phyloP scores from a whole-genome alignment of 2,113 vertebrate species.

The Cranoglanis bouderius region DNA sequence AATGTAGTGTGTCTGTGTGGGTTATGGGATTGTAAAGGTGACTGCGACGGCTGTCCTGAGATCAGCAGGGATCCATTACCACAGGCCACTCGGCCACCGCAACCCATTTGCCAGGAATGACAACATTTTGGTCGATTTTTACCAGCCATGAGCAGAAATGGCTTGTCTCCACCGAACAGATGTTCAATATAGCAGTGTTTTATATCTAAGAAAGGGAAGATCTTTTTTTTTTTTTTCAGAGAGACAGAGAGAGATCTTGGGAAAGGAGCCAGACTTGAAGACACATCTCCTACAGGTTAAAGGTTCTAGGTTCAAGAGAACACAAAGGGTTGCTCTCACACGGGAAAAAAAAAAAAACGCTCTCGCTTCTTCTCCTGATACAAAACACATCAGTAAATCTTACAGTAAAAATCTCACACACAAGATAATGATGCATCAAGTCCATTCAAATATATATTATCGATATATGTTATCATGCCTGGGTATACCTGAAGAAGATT shows the following conservation, averaged over 20 bases:
- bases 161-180: slow-evolving; percentile 69
- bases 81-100: slow-evolving; percentile 66
- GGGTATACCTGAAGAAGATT: too few relatives aligned
- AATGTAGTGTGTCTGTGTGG: slow-evolving; percentile 73
- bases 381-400: not conserved
- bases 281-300: not conserved
- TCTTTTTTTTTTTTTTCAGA: not conserved
- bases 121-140: slow-evolving; percentile 73
- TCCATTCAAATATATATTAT: not conserved
- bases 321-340: too few relatives aligned
- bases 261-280: not conserved
- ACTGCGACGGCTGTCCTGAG: slow-evolving; percentile 69
- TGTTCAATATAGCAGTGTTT: slow-evolving; percentile 67
- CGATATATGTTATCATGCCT: too few relatives aligned
- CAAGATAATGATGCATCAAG: not conserved
- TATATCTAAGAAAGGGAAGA: slow-evolving; percentile 62
- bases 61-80: slow-evolving; percentile 79
- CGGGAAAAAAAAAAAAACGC: too few relatives aligned
- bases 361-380: not conserved
- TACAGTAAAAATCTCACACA: not conserved
- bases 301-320: not conserved
- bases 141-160: slow-evolving; percentile 68
- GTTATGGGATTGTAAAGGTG: slow-evolving; percentile 72
- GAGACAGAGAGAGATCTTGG: not conserved
- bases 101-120: slow-evolving; percentile 77